Evolutionary conservation across 2,797 vertebrate genomes (phyloP).

Genomic region (Aplochiton taeniatus): DNA sequence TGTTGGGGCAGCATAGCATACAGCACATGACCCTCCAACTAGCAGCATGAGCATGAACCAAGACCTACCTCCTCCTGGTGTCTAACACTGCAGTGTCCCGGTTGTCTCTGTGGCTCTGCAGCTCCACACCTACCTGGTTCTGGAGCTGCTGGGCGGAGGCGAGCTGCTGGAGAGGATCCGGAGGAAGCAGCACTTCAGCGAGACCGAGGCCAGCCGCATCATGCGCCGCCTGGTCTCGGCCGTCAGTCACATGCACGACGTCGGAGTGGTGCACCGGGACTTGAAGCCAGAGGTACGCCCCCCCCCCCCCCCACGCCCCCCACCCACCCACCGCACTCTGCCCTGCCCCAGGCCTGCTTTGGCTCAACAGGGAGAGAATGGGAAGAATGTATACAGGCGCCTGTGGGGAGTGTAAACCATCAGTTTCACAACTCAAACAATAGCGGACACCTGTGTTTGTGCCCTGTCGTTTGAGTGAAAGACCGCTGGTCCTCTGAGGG

Average conservation of each 20-base stretch:
- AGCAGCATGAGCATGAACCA: too few relatives aligned
- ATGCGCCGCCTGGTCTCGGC: conserved; percentile 96
- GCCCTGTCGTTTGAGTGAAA: too few relatives aligned
- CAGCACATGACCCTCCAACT: too few relatives aligned
- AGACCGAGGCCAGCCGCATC: conserved; percentile 94
- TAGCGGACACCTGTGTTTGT: too few relatives aligned
- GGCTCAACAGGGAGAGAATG: too few relatives aligned
- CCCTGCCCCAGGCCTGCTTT: not conserved
- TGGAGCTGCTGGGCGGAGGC: conserved; percentile 93
- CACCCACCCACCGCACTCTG: not conserved
- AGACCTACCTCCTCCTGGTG: not conserved
- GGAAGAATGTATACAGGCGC: too few relatives aligned
- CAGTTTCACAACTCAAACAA: too few relatives aligned
- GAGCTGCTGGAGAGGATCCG: conserved; percentile 95
- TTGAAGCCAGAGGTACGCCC: conserved; percentile 95
- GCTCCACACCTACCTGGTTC: conserved; percentile 95
- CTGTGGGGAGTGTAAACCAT: too few relatives aligned
- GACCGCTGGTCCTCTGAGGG: too few relatives aligned
- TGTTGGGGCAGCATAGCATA: too few relatives aligned
- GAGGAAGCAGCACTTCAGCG: conserved; percentile 94
- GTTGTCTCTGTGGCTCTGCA: conserved; percentile 47
- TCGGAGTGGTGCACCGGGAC: conserved; percentile 95
- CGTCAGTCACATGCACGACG: conserved; percentile 98
- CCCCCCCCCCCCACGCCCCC: not conserved
- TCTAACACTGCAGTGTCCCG: too few relatives aligned